These are phyloP conservation scores for Cabera pusaria DNA, from an alignment of 2,888 invertebrate genomes.

Conservation along the genomic window DNA sequence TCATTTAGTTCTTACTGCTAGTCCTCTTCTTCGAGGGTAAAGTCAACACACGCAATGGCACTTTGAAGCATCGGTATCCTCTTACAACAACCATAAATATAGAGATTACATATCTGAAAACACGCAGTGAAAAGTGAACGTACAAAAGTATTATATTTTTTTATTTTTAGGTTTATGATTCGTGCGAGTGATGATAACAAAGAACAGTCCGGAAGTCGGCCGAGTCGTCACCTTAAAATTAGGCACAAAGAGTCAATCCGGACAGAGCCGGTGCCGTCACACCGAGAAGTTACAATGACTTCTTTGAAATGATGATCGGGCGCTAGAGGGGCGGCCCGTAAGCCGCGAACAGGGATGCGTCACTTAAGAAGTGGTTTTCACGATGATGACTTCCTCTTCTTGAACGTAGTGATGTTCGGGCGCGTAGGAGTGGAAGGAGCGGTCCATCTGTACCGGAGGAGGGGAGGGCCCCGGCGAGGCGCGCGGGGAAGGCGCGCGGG, in stretches of 20 bases:
- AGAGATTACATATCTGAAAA: slow-evolving; percentile 31
- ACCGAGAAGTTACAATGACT: too few relatives aligned
- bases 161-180: slow-evolving; percentile 58
- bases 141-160: slow-evolving; percentile 42
- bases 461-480: slow-evolving; percentile 67
- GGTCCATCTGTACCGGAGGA: slow-evolving; percentile 63
- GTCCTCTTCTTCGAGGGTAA: slow-evolving; percentile 37
- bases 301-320: too few relatives aligned
- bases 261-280: slow-evolving; percentile 26
- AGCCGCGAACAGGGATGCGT: too few relatives aligned
- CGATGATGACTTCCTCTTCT: slow-evolving; percentile 69
- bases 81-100: slow-evolving; percentile 42
- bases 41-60: slow-evolving; percentile 64
- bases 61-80: slow-evolving; percentile 69
- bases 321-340: too few relatives aligned
- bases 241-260: slow-evolving; percentile 30
- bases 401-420: slow-evolving; percentile 69
- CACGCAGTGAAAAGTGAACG: slow-evolving; percentile 54
- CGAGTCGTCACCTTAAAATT: slow-evolving; percentile 50
- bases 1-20: slow-evolving; percentile 41
- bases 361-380: slow-evolving; percentile 54
- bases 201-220: slow-evolving; percentile 60
- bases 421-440: slow-evolving; percentile 59
- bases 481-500: slow-evolving; percentile 64
- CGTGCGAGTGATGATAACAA: slow-evolving; percentile 60